Evolutionary conservation across 2,797 vertebrate species (phyloP).

Genomic region (Cyclopterus lumpus): DNA sequence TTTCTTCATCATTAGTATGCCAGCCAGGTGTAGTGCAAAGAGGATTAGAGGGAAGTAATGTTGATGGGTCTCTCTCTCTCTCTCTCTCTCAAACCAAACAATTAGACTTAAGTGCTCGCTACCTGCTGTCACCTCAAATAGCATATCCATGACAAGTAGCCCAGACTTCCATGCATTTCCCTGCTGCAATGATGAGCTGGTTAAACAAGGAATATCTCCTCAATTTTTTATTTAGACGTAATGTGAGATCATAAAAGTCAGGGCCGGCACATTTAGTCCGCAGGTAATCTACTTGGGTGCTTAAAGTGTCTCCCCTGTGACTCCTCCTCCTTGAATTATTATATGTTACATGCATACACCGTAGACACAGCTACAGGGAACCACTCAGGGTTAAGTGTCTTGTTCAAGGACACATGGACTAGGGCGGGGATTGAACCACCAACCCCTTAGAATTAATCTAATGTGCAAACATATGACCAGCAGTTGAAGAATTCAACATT

Average conservation of each 20-base stretch:
- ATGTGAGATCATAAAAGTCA: slow-evolving; percentile 25
- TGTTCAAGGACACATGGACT: too few species aligned
- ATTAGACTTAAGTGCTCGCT: slow-evolving; percentile 57
- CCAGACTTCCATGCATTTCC: slow-evolving; percentile 9
- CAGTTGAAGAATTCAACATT: neutral
- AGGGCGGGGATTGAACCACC: too few species aligned
- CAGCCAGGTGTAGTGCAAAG: slow-evolving; percentile 77
- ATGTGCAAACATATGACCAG: slow-evolving; percentile 1
- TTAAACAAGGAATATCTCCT: slow-evolving; percentile 40
- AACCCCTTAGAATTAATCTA: too few species aligned
- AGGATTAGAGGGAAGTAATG: slow-evolving; percentile 72
- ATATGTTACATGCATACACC: too few species aligned
- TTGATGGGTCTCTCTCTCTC: slow-evolving; percentile 36
- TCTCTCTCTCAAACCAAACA: slow-evolving; percentile 55
- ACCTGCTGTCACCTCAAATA: slow-evolving; percentile 47
- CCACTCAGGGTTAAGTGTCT: too few species aligned
- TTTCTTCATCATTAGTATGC: slow-evolving; percentile 78
- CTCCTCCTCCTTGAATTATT: too few species aligned
- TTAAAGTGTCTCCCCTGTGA: neutral
- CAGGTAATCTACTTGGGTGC: neutral
- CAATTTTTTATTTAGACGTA: slow-evolving; percentile 19
- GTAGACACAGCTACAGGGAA: too few species aligned
- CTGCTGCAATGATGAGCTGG: slow-evolving; percentile 22
- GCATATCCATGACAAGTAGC: slow-evolving; percentile 34
- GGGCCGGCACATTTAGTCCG: neutral